These are phyloP conservation scores for Nipponia nippon DNA, from an alignment of 2,113 vertebrate genomes.

Conservation along the genomic window DNA sequence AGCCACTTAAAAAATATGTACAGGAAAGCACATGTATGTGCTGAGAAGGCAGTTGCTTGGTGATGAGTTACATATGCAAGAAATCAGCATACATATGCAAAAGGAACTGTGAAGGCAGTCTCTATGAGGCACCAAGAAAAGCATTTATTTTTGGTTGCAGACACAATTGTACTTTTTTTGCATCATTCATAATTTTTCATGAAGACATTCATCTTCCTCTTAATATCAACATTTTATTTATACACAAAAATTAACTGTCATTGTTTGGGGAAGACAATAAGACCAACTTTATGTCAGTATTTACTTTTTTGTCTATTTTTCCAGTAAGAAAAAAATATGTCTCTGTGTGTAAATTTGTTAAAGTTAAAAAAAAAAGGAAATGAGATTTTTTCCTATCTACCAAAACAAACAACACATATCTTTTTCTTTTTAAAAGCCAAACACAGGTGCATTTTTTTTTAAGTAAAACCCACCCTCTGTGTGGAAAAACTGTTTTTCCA, in stretches of 20 bases:
- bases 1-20: neutral
- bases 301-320: neutral
- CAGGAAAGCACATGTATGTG: neutral
- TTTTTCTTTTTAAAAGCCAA: neutral
- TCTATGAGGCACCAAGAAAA: neutral
- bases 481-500: neutral
- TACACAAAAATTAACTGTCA: neutral
- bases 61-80: neutral
- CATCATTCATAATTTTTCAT: neutral
- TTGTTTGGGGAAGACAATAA: neutral
- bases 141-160: neutral
- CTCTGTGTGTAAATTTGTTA: neutral
- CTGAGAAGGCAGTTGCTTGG: neutral
- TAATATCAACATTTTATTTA: neutral
- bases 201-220: neutral
- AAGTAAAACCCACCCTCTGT: neutral
- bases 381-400: neutral
- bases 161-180: neutral
- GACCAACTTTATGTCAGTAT: neutral
- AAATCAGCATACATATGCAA: neutral
- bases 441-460: neutral
- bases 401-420: neutral
- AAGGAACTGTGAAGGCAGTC: neutral
- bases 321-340: neutral
- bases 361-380: neutral